A percentile compares a stretch with the other conserved stretches of the same genome.
phyloP scores from a whole-genome alignment of 2,797 vertebrate genomes.

The Pseudochirops cupreus region DNA sequence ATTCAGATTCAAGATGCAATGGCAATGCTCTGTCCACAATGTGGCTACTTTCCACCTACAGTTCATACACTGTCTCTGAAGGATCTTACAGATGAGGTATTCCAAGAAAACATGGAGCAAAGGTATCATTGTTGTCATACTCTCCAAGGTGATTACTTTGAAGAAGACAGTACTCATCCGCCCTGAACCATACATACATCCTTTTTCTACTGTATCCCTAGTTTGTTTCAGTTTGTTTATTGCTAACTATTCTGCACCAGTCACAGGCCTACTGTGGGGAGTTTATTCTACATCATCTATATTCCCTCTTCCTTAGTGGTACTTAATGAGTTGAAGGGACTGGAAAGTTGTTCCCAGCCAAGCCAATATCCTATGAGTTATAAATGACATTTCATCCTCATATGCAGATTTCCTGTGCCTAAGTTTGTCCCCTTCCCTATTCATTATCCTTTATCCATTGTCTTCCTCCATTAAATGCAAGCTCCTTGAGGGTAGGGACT shows the following conservation, averaged over 20 bases:
- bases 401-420: conserved; percentile 86
- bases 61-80: not conserved
- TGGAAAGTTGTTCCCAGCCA: conserved; percentile 81
- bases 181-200: not conserved
- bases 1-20: not conserved
- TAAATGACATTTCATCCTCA: conserved; percentile 85
- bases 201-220: not conserved
- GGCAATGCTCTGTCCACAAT: not conserved
- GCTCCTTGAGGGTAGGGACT: not conserved
- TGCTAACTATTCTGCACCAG: conserved; percentile 56
- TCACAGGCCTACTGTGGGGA: conserved; percentile 54
- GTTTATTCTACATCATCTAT: conserved; percentile 64
- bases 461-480: not conserved
- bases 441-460: not conserved
- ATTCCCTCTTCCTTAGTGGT: conserved; percentile 71
- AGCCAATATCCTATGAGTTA: conserved; percentile 84
- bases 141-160: not conserved
- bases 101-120: not conserved
- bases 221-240: conserved; percentile 52
- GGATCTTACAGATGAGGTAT: not conserved
- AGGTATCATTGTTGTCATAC: not conserved
- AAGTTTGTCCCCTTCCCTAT: not conserved
- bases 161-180: not conserved
- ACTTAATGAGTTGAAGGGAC: conserved; percentile 81
- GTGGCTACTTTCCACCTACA: not conserved